These are phyloP conservation scores for Arizona elegans DNA, from an alignment of 2,113 vertebrate species.

Conservation along the genomic window DNA sequence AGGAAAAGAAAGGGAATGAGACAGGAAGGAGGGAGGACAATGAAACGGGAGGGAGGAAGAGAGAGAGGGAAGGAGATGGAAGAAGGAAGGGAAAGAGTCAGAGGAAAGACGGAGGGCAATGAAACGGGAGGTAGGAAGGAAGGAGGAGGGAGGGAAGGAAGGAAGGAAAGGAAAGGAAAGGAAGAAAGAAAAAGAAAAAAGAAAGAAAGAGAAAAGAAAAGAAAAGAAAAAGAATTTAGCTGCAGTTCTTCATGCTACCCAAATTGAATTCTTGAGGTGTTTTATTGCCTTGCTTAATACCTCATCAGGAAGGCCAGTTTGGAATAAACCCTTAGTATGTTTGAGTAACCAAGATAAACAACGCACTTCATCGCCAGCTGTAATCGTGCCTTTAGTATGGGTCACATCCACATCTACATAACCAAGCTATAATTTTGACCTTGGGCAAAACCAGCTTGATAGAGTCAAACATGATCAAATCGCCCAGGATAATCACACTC, in stretches of 20 bases:
- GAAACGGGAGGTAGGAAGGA: not conserved
- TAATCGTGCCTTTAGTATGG: not conserved
- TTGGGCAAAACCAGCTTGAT: not conserved
- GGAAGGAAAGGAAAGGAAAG: not conserved
- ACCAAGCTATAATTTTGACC: not conserved
- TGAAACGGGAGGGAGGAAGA: not conserved
- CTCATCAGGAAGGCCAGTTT: not conserved
- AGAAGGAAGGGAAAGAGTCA: not conserved
- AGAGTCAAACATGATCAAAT: not conserved
- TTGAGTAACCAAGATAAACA: not conserved
- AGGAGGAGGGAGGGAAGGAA: no score
- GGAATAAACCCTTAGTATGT: not conserved
- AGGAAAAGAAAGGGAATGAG: no score
- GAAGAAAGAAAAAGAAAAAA: not conserved
- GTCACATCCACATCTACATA: not conserved
- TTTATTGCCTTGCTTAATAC: not conserved
- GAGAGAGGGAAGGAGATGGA: no score
- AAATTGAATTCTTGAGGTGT: not conserved
- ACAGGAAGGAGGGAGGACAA: no score
- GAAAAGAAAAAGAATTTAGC: not conserved
- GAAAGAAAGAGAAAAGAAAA: not conserved
- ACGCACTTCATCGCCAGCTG: fast-evolving
- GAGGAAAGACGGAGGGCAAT: no score
- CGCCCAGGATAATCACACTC: not conserved
- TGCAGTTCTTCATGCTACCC: not conserved